A percentile compares a stretch with the other conserved stretches of the same genome.
Conservation (phyloP, 2,113 vertebrate species). For the Pterocles orientalis region DNA sequence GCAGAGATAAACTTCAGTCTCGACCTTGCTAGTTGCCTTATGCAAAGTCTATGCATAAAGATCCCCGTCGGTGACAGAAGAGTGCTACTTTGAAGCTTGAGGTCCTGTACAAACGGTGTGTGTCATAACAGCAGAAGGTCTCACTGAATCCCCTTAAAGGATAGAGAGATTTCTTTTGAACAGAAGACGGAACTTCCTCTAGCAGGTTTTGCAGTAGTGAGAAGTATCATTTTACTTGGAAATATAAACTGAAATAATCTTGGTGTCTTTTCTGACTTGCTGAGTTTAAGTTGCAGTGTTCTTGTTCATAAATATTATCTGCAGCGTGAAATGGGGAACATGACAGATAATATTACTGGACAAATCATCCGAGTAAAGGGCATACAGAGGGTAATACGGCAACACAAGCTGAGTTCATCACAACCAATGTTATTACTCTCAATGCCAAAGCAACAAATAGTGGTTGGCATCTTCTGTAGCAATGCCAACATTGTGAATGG, state of each 20-base stretch:
- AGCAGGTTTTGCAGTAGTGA: background rate
- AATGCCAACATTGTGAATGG: constrained; percentile 35
- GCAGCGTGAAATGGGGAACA: constrained; percentile 32
- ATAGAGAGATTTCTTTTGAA: background rate
- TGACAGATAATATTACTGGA: constrained; percentile 20
- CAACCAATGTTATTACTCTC: constrained; percentile 23
- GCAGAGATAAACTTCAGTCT: background rate
- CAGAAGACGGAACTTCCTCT: background rate
- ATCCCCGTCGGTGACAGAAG: background rate
- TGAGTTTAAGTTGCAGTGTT: background rate
- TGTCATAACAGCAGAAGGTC: background rate
- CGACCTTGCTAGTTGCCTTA: background rate
- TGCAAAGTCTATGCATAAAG: background rate
- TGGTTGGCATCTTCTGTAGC: constrained; percentile 16
- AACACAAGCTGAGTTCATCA: constrained; percentile 24
- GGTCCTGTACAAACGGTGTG: background rate
- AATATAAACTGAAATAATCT: background rate
- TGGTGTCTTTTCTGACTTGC: constrained; percentile 29
- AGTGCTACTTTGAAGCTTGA: background rate
- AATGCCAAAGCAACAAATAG: constrained; percentile 70
- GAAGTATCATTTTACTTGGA: background rate
- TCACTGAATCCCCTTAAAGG: background rate
- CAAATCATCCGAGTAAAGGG: constrained; percentile 1
- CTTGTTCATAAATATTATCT: constrained; percentile 34
- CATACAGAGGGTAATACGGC: constrained; percentile 5